Conservation (phyloP, 2,888 invertebrate genomes). For the Ophioninae sp. region DNA sequence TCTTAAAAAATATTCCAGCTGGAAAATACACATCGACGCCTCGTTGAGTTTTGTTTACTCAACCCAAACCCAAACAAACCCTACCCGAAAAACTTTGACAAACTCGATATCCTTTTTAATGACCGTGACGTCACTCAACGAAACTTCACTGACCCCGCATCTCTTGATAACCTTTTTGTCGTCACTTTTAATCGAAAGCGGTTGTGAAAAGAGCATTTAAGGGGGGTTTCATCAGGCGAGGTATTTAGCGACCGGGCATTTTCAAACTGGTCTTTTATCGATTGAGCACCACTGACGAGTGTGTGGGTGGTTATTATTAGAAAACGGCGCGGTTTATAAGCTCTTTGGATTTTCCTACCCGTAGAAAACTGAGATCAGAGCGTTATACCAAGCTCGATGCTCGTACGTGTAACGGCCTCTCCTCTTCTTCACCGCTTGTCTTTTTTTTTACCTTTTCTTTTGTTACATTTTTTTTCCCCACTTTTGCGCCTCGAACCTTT, state of each 20-base stretch:
- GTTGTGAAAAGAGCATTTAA: not conserved
- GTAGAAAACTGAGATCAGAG: conserved; percentile 47
- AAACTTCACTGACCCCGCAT: not conserved
- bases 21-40: too few relatives aligned
- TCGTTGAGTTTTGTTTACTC: too few relatives aligned
- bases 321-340: conserved; percentile 54
- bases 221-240: conserved; percentile 6
- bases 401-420: conserved; percentile 34
- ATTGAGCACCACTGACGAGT: conserved; percentile 62
- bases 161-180: not conserved
- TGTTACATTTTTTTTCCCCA: conserved; percentile 32
- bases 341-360: conserved; percentile 55
- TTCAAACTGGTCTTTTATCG: conserved; percentile 42
- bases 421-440: conserved; percentile 3
- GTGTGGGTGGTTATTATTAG: conserved; percentile 66
- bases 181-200: not conserved
- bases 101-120: too few relatives aligned
- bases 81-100: too few relatives aligned
- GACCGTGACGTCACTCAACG: too few relatives aligned
- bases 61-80: too few relatives aligned
- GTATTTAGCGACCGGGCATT: conserved; percentile 25
- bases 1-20: too few relatives aligned
- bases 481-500: conserved; percentile 46
- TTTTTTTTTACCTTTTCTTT: conserved; percentile 32
- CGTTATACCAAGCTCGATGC: conserved; percentile 31